Conservation (phyloP, 53 echinoderm and acorn worm genomes). For the Apostichopus leukothele region DNA sequence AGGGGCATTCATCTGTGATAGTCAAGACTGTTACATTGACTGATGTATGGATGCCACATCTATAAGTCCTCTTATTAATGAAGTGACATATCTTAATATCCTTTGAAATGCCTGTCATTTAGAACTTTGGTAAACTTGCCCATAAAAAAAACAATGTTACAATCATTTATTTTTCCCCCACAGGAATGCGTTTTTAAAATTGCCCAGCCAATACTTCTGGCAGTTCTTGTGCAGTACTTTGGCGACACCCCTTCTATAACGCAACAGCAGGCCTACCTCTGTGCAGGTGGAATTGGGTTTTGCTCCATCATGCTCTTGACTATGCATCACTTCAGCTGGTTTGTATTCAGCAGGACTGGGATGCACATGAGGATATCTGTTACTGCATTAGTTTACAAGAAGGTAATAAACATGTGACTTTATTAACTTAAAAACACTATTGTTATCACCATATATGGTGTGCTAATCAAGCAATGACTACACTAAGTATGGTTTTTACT, state of each 20-base stretch:
- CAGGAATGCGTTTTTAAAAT: constrained; percentile 69
- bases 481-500: no score
- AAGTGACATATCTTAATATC: no score
- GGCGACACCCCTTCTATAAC: constrained; percentile 52
- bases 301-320: constrained; percentile 31
- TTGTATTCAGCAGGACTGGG: constrained; percentile 54
- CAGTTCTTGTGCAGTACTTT: constrained; percentile 68
- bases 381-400: constrained; percentile 65
- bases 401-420: constrained; percentile 49
- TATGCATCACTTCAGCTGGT: constrained; percentile 68
- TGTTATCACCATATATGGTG: no score
- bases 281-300: constrained; percentile 56
- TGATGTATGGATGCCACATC: no score
- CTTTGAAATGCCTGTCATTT: no score
- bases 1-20: no score
- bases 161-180: neutral
- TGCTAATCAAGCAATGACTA: no score
- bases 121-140: no score
- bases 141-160: no score
- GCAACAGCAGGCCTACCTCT: constrained; percentile 71
- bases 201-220: constrained; percentile 65
- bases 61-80: no score
- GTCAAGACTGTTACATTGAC: no score
- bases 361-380: constrained; percentile 71
- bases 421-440: neutral